These are phyloP conservation scores for Chelon labrosus DNA, from an alignment of 2,797 vertebrate species.

Conservation along the genomic window DNA sequence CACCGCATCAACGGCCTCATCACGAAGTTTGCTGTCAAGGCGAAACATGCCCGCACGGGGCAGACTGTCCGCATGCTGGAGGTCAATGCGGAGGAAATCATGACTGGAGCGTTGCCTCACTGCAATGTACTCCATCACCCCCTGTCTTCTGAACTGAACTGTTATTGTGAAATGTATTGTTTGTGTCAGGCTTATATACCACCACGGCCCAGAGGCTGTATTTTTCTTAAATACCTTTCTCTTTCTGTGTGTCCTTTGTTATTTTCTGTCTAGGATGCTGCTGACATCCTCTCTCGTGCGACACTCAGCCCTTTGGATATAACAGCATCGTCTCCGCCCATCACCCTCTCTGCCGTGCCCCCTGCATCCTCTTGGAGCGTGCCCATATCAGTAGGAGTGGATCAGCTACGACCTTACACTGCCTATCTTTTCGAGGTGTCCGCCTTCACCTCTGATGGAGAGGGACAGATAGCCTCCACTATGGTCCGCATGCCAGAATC, in stretches of 20 bases:
- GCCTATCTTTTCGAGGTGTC: slow-evolving; percentile 98
- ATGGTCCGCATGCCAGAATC: slow-evolving; percentile 97
- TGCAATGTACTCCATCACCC: slow-evolving; percentile 88
- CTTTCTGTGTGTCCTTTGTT: slow-evolving; percentile 18
- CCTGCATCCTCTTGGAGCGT: slow-evolving; percentile 91
- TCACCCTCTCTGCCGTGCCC: slow-evolving; percentile 80
- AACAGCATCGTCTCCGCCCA: slow-evolving; percentile 79
- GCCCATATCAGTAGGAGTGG: slow-evolving; percentile 92
- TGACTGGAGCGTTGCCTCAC: slow-evolving; percentile 91
- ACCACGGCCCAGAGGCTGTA: neutral
- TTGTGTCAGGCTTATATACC: slow-evolving; percentile 15
- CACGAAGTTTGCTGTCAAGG: slow-evolving; percentile 95
- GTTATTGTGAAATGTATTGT: slow-evolving; percentile 13
- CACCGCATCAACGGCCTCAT: slow-evolving; percentile 96
- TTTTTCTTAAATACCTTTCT: neutral
- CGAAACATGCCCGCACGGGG: slow-evolving; percentile 91
- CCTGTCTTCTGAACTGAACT: neutral
- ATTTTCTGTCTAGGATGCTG: slow-evolving; percentile 88
- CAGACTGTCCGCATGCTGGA: slow-evolving; percentile 88
- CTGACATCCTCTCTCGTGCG: slow-evolving; percentile 92
- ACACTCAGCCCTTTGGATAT: slow-evolving; percentile 90
- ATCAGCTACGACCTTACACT: slow-evolving; percentile 91
- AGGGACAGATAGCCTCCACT: slow-evolving; percentile 94
- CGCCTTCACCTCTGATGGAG: slow-evolving; percentile 92
- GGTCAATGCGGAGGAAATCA: slow-evolving; percentile 93